Base-by-base conservation (phyloP, 2,888 invertebrate species). In the Laothoe populi region DNA sequence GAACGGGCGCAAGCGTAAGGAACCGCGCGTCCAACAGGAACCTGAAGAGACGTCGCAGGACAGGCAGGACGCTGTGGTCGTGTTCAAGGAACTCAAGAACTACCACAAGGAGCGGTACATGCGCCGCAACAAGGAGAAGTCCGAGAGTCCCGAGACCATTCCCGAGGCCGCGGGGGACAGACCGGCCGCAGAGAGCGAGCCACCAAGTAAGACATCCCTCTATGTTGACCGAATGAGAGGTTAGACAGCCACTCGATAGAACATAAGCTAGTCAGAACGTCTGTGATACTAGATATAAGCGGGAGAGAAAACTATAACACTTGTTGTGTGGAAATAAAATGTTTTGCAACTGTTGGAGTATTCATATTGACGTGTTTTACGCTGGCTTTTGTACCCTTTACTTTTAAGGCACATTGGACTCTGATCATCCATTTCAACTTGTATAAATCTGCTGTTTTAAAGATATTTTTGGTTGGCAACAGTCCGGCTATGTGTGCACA, bases 21-120 rank as follows among this genome's bases (percentile, higher is more conserved):
- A 72, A 45, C 64, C 68, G 40, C 57, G 67, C 67, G 24, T 67
- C 31, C 75, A 79, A 11, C 63, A 68, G 13, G 71, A 73, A 35
- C 68, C 74, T 19, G 74, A 72, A 35, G 66, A 72, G 21, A 63
- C 68, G n/a, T 59, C 70, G 0, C 79, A 75, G 38, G 65, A 70
- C n/a, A 86, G 82, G 62, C 26, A 26, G 26, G 38, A 38, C 2
- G 0, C 38, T 10, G 69, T 78, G 21, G 86, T 90, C 16, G 73
- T 87, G 24, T 94, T 95, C 83, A 94, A 94, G 81, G 94, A 94
- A 74, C 85, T 94, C 45, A 94, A 93, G 77, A 92, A 90, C 69
- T 93, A 92, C 71, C 87, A 92, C 78, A 94, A 94, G 85, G 94
- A 94, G 75, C 92, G 95, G 62, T 96, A 96, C 89, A 93, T 95